phyloP scores from a whole-genome alignment of 2,888 invertebrate species.

The Rutpela maculata region DNA sequence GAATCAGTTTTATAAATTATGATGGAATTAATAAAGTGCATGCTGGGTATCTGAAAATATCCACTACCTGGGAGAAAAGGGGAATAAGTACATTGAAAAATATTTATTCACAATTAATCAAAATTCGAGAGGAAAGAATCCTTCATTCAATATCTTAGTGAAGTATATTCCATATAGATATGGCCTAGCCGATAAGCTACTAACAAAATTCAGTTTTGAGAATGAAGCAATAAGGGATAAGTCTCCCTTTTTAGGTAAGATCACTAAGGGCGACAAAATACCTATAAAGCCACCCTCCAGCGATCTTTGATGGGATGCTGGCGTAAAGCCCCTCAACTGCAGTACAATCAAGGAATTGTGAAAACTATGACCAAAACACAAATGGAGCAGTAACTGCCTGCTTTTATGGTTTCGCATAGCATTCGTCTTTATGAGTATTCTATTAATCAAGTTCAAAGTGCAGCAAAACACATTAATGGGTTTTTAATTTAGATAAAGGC shows the following conservation, averaged over 20 bases:
- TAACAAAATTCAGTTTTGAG: slow-evolving; percentile 60
- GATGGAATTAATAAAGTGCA: too few relatives aligned
- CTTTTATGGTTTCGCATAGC: slow-evolving; percentile 17
- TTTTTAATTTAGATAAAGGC: neutral
- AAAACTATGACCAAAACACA: slow-evolving; percentile 41
- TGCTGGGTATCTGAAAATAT: too few relatives aligned
- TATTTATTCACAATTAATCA: slow-evolving; percentile 10
- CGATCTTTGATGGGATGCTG: slow-evolving; percentile 61
- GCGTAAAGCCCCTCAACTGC: slow-evolving; percentile 46
- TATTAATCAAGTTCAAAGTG: slow-evolving; percentile 27
- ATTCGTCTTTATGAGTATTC: slow-evolving; percentile 22
- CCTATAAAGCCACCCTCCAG: slow-evolving; percentile 66
- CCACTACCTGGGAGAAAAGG: neutral
- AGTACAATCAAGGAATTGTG: slow-evolving; percentile 43
- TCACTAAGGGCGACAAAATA: slow-evolving; percentile 66
- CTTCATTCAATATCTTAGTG: slow-evolving; percentile 22
- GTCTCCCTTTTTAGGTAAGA: slow-evolving; percentile 62
- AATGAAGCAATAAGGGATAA: slow-evolving; percentile 64
- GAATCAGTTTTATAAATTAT: too few relatives aligned
- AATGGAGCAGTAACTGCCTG: slow-evolving; percentile 34
- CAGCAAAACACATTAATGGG: neutral
- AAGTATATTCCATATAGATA: slow-evolving; percentile 20
- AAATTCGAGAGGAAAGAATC: slow-evolving; percentile 13
- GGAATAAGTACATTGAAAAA: neutral
- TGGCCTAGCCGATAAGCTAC: slow-evolving; percentile 52